These are phyloP conservation scores for Eciton burchellii DNA, from an alignment of 1,140 invertebrate species.

Conservation along the genomic window DNA sequence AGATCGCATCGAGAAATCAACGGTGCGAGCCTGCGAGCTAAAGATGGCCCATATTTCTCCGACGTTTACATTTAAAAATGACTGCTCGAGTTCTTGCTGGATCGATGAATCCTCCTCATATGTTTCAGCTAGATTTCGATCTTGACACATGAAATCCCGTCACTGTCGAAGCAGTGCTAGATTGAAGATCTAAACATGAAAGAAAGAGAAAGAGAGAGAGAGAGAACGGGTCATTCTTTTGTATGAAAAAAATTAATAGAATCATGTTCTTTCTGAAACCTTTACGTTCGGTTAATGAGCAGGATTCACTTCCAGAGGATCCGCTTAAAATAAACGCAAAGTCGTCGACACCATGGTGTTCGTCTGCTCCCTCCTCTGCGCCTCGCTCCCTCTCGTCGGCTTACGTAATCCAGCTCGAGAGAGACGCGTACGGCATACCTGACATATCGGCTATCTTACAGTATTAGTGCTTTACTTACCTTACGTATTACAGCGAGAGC, in stretches of 20 bases:
- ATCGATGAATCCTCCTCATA: not conserved
- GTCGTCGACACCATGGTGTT: not conserved
- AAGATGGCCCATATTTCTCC: not conserved
- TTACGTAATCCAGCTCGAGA: constrained; percentile 51
- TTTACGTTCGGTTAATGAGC: not conserved
- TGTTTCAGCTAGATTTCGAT: not conserved
- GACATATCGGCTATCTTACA: constrained; percentile 45
- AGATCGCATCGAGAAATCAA: constrained; percentile 28
- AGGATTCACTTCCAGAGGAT: not conserved
- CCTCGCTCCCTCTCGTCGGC: constrained; percentile 22
- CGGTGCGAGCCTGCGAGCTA: constrained; percentile 1
- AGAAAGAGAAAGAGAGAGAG: no score
- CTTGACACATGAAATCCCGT: not conserved
- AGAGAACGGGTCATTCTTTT: no score
- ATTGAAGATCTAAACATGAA: no score
- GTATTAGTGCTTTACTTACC: constrained; percentile 57
- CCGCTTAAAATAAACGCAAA: not conserved
- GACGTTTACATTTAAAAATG: not conserved
- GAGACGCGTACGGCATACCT: not conserved
- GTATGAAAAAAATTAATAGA: not conserved
- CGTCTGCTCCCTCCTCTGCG: not conserved
- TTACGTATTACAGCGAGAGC: constrained; percentile 51
- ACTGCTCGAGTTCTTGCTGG: not conserved
- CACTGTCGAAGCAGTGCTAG: not conserved
- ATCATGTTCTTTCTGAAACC: not conserved